Base-by-base conservation (phyloP, 92 coral and sea anemone genomes). In the Siderastrea siderea region DNA sequence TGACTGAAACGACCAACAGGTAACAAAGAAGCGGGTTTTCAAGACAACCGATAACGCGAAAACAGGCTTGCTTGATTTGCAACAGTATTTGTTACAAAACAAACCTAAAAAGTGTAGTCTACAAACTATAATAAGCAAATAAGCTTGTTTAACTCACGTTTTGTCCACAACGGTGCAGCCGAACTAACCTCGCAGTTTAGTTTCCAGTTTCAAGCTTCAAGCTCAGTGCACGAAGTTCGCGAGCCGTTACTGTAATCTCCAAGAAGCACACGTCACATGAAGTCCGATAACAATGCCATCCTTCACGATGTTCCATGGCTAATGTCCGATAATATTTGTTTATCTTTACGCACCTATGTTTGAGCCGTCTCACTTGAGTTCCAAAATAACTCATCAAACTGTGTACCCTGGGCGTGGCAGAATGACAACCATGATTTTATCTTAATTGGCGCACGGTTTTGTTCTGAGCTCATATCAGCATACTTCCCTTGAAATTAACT, bases 301-400 rank as follows among this genome's bases (percentile, higher is more conserved):
- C 47, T 9, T 7, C 2, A 14, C 82, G 14, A 54, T 6, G 50
- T 5, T 19, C 67, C 3, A 50, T 38, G 72, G 47, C 54, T 61
- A 47, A 72, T 60, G 87, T 73, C 87, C 80, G 38, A 74, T 84
- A 84, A 55, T 38, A 14, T 62, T 84, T 84, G 87, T 74, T 84
- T 84, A 62, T 74, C 81, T 84, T 84, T 84, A 59, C 80, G 47
- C 79, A 50, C 60, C 80, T 49, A 19, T 62, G 80, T 84, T 73
- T 68, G 50, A 61, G 17, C 63, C 52, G 66, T 74, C 87, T 72
- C 80, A 71, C 80, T 60, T 38, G 61, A 11, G 49, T 62, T 61
- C 78, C n/a, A 84, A 84, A 84, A 83, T 73, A 74, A 43, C 86
- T 58, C 86, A 74, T 57, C 68, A 82, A 55, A 45, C 16, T 7